Evolutionary conservation across 2,113 vertebrate species (phyloP), one percentile per base, ranked within the genome.

Genomic region (Greenwoodochromis staneri): DNA sequence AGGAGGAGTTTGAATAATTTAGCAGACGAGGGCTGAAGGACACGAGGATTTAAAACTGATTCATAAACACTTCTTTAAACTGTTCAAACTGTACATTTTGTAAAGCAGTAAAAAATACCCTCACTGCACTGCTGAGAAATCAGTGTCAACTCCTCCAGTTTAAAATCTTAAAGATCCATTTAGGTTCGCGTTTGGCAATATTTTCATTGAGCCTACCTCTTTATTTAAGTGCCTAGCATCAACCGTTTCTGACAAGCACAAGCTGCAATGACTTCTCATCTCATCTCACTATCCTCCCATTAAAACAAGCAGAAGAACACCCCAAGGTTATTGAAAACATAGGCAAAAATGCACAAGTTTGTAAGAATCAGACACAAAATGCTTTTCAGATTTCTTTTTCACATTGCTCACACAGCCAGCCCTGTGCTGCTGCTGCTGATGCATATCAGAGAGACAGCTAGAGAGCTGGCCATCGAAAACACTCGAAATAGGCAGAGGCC

Each of bases 1-100:
- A 86, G 82, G 83, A 54, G 47, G 66, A 80, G 34, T 49, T 89
- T 96, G 90, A 96, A 96, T 96, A 95, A 96, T 96, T 96, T 92
- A 96, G 89, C 51, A 81, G 63, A 93, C 69, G 80, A 88, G 87
- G 57, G 85, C 91, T 90, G 91, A 95, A 95, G 88, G 93, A 94
- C 91, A 94, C 27, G 3, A 61, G 66, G 91, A 88, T 81, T 89
- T 91, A 84, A 93, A 88, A 92, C 59, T 80, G 54, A 93, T 90
- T 87, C 81, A 82, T 84, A 81, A 88, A 87, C 80, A 76, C 66
- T 19, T 87, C 82, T 80, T 81, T 61, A 91, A 59, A 69, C 36
- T 61, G 54, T 80, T 80, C 40, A 66, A 76, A 61, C 61, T 57
- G 42, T 66, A 90, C 38, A 83, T 82, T 87, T 73, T 88, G 9